These are phyloP conservation scores for Xanthorhoe spadicearia DNA, from an alignment of 2,888 invertebrate species.

Conservation along the genomic window DNA sequence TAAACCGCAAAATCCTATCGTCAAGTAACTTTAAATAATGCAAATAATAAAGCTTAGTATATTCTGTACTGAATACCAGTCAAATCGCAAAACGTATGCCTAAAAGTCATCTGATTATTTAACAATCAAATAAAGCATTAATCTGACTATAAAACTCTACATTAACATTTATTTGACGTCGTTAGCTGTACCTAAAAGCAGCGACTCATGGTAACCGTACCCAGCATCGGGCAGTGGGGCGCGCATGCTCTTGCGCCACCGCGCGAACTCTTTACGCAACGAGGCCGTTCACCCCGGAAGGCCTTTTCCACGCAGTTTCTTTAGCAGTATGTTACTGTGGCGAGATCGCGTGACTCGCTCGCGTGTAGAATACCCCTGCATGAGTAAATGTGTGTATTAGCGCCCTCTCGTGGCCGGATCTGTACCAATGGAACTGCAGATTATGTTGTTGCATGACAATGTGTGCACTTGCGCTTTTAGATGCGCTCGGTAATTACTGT, in stretches of 20 bases:
- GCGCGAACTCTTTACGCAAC: constrained; percentile 79
- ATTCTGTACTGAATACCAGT: too few relatives aligned
- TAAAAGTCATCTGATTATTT: background rate
- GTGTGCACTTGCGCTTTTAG: constrained; percentile 53
- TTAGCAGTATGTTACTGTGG: constrained; percentile 80
- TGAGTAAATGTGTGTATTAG: constrained; percentile 38
- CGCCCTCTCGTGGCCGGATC: constrained; percentile 65
- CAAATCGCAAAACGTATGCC: too few relatives aligned
- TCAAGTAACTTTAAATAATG: too few relatives aligned
- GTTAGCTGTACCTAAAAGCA: background rate
- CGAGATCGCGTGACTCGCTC: constrained; percentile 77
- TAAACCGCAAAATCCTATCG: background rate
- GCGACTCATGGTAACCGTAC: constrained; percentile 24
- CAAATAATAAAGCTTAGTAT: too few relatives aligned
- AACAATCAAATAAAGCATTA: background rate
- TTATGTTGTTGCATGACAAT: constrained; percentile 66
- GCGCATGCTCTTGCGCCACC: constrained; percentile 73
- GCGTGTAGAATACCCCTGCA: constrained; percentile 65
- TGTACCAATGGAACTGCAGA: constrained; percentile 59
- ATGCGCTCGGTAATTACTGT: constrained; percentile 21
- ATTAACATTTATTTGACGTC: background rate
- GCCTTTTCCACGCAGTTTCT: constrained; percentile 82
- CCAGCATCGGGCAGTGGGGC: constrained; percentile 52
- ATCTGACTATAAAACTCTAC: background rate
- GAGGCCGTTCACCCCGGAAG: constrained; percentile 83